phyloP scores from a whole-genome alignment of 2,888 invertebrate species.

The Polydrusus cervinus region DNA sequence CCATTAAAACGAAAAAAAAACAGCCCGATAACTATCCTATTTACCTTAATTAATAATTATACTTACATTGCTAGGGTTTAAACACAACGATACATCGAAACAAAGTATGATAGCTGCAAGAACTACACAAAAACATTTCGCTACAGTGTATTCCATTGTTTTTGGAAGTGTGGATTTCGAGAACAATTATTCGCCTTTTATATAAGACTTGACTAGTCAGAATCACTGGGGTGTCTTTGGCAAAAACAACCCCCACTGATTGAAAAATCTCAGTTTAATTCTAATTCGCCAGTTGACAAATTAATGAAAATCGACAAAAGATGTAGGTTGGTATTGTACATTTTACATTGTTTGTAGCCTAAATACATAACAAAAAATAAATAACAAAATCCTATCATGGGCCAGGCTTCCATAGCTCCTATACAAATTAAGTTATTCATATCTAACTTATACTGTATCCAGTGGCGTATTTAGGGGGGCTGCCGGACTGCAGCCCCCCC shows the following conservation, averaged over 20 bases:
- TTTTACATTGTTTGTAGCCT: not conserved
- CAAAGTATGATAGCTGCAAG: not conserved
- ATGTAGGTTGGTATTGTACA: not conserved
- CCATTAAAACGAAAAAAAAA: too few relatives aligned
- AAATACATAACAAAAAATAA: not conserved
- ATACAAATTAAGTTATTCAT: too few relatives aligned
- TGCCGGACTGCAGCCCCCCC: too few relatives aligned
- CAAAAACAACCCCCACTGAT: slow-evolving; percentile 66
- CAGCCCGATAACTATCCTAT: too few relatives aligned
- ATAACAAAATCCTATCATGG: too few relatives aligned
- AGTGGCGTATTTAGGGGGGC: too few relatives aligned
- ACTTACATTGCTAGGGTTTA: slow-evolving; percentile 21
- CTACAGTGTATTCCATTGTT: slow-evolving; percentile 19
- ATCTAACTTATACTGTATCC: too few relatives aligned
- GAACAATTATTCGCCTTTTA: slow-evolving; percentile 15
- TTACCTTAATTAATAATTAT: not conserved
- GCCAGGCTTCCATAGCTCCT: too few relatives aligned
- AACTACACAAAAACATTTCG: slow-evolving; percentile 10
- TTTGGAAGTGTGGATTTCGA: slow-evolving; percentile 5
- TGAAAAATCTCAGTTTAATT: slow-evolving; percentile 57
- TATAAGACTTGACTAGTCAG: slow-evolving; percentile 8
- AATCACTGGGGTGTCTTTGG: slow-evolving; percentile 60
- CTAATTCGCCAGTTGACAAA: slow-evolving; percentile 26
- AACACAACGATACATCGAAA: slow-evolving; percentile 18
- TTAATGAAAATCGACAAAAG: slow-evolving; percentile 15